Evolutionary conservation across 2,888 invertebrate species (phyloP), one percentile per base, ranked within the genome.

Genomic region (Agrochola lychnidis): DNA sequence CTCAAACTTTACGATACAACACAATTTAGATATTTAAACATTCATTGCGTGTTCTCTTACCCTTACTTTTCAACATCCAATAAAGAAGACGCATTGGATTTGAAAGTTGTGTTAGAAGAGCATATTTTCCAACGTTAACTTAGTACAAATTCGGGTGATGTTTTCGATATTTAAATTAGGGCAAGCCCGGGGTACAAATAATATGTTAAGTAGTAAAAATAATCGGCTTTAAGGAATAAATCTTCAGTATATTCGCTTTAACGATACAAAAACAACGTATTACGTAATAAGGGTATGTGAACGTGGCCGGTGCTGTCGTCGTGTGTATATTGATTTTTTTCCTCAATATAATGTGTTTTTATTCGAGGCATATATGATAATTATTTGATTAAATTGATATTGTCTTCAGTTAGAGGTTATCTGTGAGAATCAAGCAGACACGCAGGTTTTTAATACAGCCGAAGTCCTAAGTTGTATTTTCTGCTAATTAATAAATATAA

Each of bases 191-290:
- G 30, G 79, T 62, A 71, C 75, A 79, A 80, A 87, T 75, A 82
- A 79, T 59, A 81, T 56, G 78, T 53, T 63, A 59, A 80, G 73
- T 59, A 75, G 62, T 76, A 25, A 63, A 85, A 85, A 79, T 79
- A 87, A 82, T 75, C 70, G 62, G 82, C 67, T 82, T 70, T 70
- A 30, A 64, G 68, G 63, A 78, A 74, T 63, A 84, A 69, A 84
- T 81, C 69, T 61, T 56, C 1, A 36, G 56, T n/a, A 71, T 71
- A 73, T 75, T 73, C 71, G 22, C 40, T 57, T 63, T 72, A 69
- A 62, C 57, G 6, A 69, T 59, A 64, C 36, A 62, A 45, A 70
- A 73, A 75, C 51, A 73, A 67, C 22, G 68, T 40, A 59, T 40
- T 42, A 64, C 19, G 42, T 57, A 53, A 42, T 63, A 36, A 53